A percentile compares a stretch with the other conserved stretches of the same genome.
phyloP scores from a whole-genome alignment of 2,113 vertebrate genomes.

The Gopherus evgoodei region DNA sequence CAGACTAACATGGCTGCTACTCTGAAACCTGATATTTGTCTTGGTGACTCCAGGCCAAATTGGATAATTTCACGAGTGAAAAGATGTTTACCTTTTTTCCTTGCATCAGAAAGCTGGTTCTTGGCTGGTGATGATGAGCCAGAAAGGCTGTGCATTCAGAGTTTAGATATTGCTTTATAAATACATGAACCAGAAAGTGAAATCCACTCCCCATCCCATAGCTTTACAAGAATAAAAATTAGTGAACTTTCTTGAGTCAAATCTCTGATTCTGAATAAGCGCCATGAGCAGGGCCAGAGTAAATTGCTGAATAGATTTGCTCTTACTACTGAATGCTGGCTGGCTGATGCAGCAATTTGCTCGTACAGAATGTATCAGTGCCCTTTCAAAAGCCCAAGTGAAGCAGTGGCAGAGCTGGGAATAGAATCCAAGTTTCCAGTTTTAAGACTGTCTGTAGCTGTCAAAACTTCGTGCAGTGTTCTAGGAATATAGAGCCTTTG shows the following conservation, averaged over 20 bases:
- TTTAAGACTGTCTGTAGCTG: not conserved
- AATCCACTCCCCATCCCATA: not conserved
- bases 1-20: no score
- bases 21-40: not conserved
- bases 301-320: not conserved
- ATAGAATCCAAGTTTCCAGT: not conserved
- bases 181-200: not conserved
- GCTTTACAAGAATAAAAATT: not conserved
- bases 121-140: not conserved
- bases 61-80: not conserved
- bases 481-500: not conserved
- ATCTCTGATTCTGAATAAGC: not conserved
- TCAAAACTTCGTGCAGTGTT: not conserved
- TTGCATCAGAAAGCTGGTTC: not conserved
- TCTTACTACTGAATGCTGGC: not conserved
- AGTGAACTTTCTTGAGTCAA: not conserved
- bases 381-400: not conserved
- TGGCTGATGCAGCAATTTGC: not conserved
- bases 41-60: not conserved
- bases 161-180: not conserved
- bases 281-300: not conserved
- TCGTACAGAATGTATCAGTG: fast-evolving
- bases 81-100: not conserved
- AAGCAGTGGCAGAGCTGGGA: not conserved
- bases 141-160: not conserved